A percentile compares a stretch with the other conserved stretches of the same genome.
These are phyloP conservation scores for Drosophila grimshawi DNA, from an alignment of 1,140 invertebrate species.

Conservation along the genomic window DNA sequence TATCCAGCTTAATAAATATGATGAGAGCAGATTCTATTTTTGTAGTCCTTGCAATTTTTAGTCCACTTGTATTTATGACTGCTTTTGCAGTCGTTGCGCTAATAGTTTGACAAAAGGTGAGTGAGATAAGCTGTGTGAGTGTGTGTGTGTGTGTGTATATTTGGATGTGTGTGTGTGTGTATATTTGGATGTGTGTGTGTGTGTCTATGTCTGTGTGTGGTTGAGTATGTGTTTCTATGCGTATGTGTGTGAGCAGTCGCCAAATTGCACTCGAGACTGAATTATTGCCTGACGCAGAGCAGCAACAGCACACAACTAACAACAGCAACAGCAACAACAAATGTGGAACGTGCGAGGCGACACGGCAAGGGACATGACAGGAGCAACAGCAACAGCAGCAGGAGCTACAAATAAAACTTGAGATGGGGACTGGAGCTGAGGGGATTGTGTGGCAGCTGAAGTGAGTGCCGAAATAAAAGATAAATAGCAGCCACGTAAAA, in stretches of 20 bases:
- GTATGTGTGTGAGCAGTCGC: slow-evolving; percentile 43
- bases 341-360: slow-evolving; percentile 43
- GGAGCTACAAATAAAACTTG: background rate
- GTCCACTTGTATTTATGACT: slow-evolving; percentile 19
- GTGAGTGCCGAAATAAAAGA: slow-evolving; percentile 69
- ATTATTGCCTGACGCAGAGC: slow-evolving; percentile 72
- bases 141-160: slow-evolving; percentile 1
- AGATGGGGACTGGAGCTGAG: background rate
- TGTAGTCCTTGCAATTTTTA: background rate
- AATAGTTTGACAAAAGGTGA: slow-evolving; percentile 77
- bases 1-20: too few relatives aligned
- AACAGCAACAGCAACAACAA: slow-evolving; percentile 27
- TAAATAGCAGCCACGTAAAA: slow-evolving; percentile 83
- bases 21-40: background rate
- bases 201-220: slow-evolving; percentile 6
- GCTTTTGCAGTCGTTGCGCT: slow-evolving; percentile 18
- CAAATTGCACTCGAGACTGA: slow-evolving; percentile 82
- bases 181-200: slow-evolving; percentile 19
- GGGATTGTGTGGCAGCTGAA: slow-evolving; percentile 20
- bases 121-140: slow-evolving; percentile 55
- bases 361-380: slow-evolving; percentile 52
- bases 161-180: slow-evolving; percentile 22
- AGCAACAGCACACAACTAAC: slow-evolving; percentile 33
- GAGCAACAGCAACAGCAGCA: slow-evolving; percentile 30
- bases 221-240: background rate